These are phyloP conservation scores for Drosophila arizonae DNA, from an alignment of 1,140 invertebrate genomes.

Conservation along the genomic window DNA sequence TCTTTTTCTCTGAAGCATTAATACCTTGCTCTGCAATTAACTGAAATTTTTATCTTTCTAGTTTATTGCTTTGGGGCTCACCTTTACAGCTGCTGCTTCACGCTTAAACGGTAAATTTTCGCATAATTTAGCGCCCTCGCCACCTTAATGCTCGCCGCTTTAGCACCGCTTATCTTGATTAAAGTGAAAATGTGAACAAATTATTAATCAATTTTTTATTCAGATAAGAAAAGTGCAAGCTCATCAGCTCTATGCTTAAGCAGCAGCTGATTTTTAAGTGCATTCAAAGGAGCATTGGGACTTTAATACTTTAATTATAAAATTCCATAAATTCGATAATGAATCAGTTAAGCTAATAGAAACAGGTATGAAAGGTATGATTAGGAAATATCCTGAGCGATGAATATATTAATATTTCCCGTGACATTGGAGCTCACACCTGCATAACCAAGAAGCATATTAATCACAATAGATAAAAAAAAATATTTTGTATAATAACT, in stretches of 20 bases:
- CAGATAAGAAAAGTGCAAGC: constrained; percentile 42
- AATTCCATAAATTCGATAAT: too few species aligned
- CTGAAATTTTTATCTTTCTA: not conserved
- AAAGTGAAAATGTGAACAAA: constrained; percentile 63
- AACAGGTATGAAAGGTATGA: too few species aligned
- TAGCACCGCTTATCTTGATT: constrained; percentile 46
- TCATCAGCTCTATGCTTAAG: constrained; percentile 49
- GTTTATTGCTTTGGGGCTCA: not conserved
- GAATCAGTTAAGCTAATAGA: too few species aligned
- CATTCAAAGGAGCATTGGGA: too few species aligned
- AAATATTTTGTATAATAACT: too few species aligned
- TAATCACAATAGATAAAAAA: too few species aligned
- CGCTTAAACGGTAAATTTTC: not conserved
- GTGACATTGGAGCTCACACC: too few species aligned
- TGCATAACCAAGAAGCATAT: too few species aligned
- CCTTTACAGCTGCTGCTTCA: not conserved
- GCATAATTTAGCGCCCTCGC: constrained; percentile 6
- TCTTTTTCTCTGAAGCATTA: too few species aligned
- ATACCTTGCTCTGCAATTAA: not conserved
- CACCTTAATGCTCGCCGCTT: not conserved
- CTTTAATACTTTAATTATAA: too few species aligned
- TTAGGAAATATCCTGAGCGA: too few species aligned
- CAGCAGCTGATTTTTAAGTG: not conserved
- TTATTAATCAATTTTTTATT: constrained; percentile 71
- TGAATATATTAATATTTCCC: too few species aligned